Conservation (phyloP, 2,888 invertebrate genomes). For the Clivina fossor region DNA sequence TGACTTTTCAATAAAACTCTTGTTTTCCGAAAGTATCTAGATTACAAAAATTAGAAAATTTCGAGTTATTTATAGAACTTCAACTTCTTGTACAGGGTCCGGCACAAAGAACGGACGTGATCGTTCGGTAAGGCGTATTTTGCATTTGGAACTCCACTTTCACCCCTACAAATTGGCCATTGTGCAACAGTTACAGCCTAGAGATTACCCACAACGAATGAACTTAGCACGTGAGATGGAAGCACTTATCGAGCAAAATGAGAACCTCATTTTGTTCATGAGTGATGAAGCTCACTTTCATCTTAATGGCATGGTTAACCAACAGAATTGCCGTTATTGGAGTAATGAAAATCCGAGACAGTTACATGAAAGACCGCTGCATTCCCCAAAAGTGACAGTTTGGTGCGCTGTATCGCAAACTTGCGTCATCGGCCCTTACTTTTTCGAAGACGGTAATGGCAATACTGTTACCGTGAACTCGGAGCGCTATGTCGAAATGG, state of each 20-base stretch:
- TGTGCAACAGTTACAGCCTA: constrained; percentile 26
- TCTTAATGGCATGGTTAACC: constrained; percentile 17
- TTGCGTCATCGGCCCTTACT: constrained; percentile 17
- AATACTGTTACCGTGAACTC: constrained; percentile 22
- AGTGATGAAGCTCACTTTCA: constrained; percentile 16
- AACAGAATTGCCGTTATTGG: constrained; percentile 17
- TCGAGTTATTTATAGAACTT: no score
- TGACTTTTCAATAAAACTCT: no score
- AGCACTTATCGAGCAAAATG: constrained; percentile 27
- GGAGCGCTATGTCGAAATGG: constrained; percentile 20
- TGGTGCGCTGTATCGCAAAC: constrained; percentile 15
- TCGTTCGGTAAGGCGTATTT: constrained; percentile 42
- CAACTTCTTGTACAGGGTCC: no score
- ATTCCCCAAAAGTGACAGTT: constrained; percentile 9
- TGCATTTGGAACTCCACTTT: constrained; percentile 42
- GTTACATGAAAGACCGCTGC: background rate
- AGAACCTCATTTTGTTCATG: constrained; percentile 25
- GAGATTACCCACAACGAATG: constrained; percentile 17
- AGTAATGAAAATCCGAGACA: background rate
- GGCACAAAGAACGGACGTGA: no score
- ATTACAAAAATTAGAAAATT: no score
- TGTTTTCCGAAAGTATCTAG: no score
- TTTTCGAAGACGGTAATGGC: constrained; percentile 17
- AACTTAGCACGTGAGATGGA: constrained; percentile 23
- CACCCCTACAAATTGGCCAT: constrained; percentile 21